Conservation (phyloP, 2,888 invertebrate genomes). For the Synanthedon myopaeformis region DNA sequence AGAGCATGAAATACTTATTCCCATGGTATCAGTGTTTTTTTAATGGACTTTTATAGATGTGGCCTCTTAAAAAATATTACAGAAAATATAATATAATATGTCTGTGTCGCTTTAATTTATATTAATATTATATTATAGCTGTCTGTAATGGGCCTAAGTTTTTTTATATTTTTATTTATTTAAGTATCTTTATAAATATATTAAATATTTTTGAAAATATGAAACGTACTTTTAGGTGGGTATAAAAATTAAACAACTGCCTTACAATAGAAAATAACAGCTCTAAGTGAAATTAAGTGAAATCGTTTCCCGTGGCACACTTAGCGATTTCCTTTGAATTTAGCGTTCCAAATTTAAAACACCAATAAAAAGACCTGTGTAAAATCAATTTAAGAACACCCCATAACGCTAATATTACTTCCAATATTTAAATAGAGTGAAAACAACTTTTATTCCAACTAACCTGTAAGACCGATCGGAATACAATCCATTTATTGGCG, state of each 20-base stretch:
- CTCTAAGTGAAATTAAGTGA: conserved; percentile 21
- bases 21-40: too few relatives aligned
- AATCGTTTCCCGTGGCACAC: conserved; percentile 13
- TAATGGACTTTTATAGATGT: too few relatives aligned
- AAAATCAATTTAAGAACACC: too few relatives aligned
- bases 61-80: too few relatives aligned
- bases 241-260: background rate
- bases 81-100: too few relatives aligned
- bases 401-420: too few relatives aligned
- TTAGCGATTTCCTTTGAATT: conserved; percentile 1
- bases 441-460: background rate
- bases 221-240: background rate
- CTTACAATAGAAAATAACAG: conserved; percentile 6
- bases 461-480: conserved; percentile 56
- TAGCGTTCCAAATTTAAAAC: background rate
- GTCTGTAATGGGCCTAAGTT: too few relatives aligned
- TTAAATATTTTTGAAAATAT: background rate
- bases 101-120: too few relatives aligned
- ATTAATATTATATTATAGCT: too few relatives aligned
- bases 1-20: too few relatives aligned
- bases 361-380: background rate
- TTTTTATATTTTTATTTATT: background rate
- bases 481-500: conserved; percentile 54
- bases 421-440: background rate
- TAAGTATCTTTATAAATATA: background rate